A percentile compares a stretch with the other conserved stretches of the same genome.
phyloP scores from a whole-genome alignment of 2,888 invertebrate species.

The Agrochola circellaris region DNA sequence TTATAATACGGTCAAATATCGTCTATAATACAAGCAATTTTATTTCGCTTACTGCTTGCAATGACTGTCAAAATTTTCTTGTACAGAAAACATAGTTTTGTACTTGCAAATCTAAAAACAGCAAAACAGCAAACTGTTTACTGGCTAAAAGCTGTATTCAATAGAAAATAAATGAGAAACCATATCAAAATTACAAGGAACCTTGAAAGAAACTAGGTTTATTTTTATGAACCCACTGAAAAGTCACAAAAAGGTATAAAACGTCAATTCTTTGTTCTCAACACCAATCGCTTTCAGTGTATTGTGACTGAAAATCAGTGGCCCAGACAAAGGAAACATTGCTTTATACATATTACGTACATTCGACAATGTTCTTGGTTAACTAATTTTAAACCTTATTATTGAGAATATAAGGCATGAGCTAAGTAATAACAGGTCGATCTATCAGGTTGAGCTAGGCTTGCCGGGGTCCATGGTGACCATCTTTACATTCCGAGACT shows the following conservation, averaged over 20 bases:
- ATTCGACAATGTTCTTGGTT: too few species aligned
- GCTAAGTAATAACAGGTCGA: too few species aligned
- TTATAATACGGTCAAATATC: background rate
- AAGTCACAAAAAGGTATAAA: slow-evolving; percentile 8
- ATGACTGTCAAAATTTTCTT: background rate
- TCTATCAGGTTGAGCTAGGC: too few species aligned
- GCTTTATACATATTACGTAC: background rate
- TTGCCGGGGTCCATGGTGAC: too few species aligned
- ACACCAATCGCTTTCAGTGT: background rate
- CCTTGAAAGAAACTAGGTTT: slow-evolving; percentile 27
- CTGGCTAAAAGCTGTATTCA: background rate
- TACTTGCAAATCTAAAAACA: background rate
- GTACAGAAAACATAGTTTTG: background rate
- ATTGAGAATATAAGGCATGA: background rate
- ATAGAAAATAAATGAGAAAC: slow-evolving; percentile 7
- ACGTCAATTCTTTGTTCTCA: slow-evolving; percentile 27
- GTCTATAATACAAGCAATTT: background rate
- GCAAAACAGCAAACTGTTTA: background rate
- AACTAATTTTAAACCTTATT: background rate
- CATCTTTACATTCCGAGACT: too few species aligned
- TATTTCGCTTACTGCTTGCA: background rate
- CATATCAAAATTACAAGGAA: background rate
- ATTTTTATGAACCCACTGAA: background rate
- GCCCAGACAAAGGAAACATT: slow-evolving; percentile 5
- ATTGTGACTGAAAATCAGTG: slow-evolving; percentile 18